These are phyloP conservation scores for Agriopis leucophaearia DNA, from an alignment of 2,888 invertebrate species.

Conservation along the genomic window DNA sequence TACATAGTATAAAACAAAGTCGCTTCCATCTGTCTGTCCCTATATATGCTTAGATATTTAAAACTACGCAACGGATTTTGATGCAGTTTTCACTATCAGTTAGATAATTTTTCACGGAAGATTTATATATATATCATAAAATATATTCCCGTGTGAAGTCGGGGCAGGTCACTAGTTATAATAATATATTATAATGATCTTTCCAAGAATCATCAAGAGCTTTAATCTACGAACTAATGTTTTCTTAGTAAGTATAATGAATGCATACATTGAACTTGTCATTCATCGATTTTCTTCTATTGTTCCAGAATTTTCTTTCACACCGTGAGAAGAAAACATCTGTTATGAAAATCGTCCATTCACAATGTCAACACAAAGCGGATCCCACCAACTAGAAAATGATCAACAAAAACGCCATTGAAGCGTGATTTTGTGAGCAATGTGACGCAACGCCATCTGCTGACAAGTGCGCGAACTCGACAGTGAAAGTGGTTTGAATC, in stretches of 20 bases:
- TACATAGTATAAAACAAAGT: too few relatives aligned
- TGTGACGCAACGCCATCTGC: slow-evolving; percentile 79
- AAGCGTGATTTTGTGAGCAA: slow-evolving; percentile 50
- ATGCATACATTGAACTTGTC: neutral
- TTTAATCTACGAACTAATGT: neutral
- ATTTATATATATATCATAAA: too few relatives aligned
- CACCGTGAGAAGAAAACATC: slow-evolving; percentile 59
- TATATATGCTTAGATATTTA: too few relatives aligned
- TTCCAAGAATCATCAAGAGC: too few relatives aligned
- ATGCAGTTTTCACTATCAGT: too few relatives aligned
- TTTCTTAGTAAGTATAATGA: neutral
- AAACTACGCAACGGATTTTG: too few relatives aligned
- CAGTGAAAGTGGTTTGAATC: slow-evolving; percentile 63
- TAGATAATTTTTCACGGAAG: too few relatives aligned
- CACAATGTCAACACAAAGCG: slow-evolving; percentile 65
- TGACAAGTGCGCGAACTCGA: slow-evolving; percentile 58
- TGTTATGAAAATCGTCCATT: slow-evolving; percentile 53
- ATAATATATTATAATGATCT: too few relatives aligned
- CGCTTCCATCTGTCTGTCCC: too few relatives aligned
- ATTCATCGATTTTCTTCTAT: slow-evolving; percentile 51
- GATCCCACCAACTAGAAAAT: slow-evolving; percentile 71
- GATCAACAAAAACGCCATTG: slow-evolving; percentile 57
- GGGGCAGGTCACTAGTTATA: too few relatives aligned
- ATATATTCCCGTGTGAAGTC: too few relatives aligned
- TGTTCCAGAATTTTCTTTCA: slow-evolving; percentile 75